Conservation (phyloP, 1,140 invertebrate species). For the Cydia fagiglandana region DNA sequence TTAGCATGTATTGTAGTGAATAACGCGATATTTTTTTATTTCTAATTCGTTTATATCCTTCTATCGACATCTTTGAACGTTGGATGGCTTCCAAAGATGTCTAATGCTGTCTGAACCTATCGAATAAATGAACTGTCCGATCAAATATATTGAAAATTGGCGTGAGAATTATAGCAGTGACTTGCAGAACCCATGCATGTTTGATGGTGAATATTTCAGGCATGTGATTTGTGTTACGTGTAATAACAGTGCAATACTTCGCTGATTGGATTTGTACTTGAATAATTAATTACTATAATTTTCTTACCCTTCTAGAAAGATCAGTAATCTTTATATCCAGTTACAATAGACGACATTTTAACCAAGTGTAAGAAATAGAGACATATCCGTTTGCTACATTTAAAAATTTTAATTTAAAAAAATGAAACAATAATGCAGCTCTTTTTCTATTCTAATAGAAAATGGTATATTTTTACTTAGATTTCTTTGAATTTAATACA, state of each 20-base stretch:
- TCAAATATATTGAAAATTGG: constrained; percentile 26
- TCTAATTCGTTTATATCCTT: background rate
- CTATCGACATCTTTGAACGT: background rate
- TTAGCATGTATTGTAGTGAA: constrained; percentile 12
- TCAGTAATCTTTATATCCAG: background rate
- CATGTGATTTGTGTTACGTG: constrained; percentile 13
- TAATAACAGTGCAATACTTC: constrained; percentile 38
- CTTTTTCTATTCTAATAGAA: too few species aligned
- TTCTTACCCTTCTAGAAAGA: background rate
- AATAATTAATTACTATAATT: constrained; percentile 14
- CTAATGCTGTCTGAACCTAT: background rate
- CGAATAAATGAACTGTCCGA: background rate
- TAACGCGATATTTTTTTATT: background rate
- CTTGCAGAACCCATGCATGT: constrained; percentile 40
- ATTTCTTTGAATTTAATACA: too few species aligned
- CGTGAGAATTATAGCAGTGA: constrained; percentile 37
- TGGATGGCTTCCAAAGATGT: constrained; percentile 4
- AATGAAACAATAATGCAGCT: too few species aligned
- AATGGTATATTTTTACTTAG: too few species aligned
- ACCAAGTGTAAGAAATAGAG: too few species aligned
- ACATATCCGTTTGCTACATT: too few species aligned
- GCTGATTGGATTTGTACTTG: constrained; percentile 32
- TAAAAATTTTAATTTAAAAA: too few species aligned
- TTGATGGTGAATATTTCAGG: constrained; percentile 36
- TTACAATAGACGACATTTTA: too few species aligned